A percentile compares a stretch with the other conserved stretches of the same genome.
phyloP scores from a whole-genome alignment of 2,888 invertebrate species.

The Lepidocyrtinus sp. region DNA sequence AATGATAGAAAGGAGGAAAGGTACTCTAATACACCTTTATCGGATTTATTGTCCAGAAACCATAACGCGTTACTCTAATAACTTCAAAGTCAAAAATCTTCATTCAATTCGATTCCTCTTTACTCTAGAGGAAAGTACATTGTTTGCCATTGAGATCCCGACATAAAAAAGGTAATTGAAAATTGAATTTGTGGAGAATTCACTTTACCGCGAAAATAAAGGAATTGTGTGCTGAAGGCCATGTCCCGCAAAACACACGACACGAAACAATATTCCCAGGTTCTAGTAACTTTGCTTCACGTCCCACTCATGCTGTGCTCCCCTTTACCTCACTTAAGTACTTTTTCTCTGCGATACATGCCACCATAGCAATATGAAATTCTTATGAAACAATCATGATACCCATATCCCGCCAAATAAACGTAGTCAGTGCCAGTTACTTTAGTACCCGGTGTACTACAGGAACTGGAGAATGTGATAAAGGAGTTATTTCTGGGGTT shows the following conservation, averaged over 20 bases:
- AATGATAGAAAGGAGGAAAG: no score
- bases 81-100: neutral
- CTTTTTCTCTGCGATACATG: no score
- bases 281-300: no score
- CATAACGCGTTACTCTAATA: neutral
- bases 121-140: neutral
- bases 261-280: neutral
- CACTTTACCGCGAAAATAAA: neutral
- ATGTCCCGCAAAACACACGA: neutral
- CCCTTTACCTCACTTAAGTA: no score
- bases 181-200: neutral
- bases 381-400: no score
- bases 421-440: no score
- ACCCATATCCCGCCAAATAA: no score
- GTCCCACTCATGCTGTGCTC: no score
- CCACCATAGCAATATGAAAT: no score
- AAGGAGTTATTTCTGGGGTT: neutral
- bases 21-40: no score
- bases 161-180: neutral
- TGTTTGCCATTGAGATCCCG: neutral
- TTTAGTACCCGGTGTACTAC: no score
- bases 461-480: neutral
- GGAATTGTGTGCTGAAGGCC: neutral
- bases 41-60: neutral
- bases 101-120: neutral